These are phyloP conservation scores for Formica selysi DNA, from an alignment of 1,140 invertebrate genomes.

Conservation along the genomic window DNA sequence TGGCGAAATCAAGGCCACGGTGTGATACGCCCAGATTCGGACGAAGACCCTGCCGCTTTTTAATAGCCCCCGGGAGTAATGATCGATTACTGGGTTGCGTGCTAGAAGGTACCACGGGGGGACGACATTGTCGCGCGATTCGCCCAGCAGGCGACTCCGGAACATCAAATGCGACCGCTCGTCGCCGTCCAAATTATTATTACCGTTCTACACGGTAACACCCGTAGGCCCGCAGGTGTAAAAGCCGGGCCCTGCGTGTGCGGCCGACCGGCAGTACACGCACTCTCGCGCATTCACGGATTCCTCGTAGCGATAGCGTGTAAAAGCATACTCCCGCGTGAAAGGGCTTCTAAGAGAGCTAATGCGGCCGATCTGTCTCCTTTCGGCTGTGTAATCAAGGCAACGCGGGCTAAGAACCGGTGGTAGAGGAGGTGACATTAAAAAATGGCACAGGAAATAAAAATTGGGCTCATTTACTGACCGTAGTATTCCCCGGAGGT, in stretches of 20 bases:
- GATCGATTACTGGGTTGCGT: conserved; percentile 68
- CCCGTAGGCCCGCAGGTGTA: conserved; percentile 54
- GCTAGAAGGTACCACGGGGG: conserved; percentile 63
- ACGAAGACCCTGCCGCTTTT: conserved; percentile 58
- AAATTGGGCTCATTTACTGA: conserved; percentile 60
- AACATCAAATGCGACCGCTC: conserved; percentile 69
- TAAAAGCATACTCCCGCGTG: conserved; percentile 56
- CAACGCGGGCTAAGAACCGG: background rate
- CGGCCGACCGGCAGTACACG: conserved; percentile 33
- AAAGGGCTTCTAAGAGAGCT: conserved; percentile 54
- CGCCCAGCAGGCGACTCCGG: conserved; percentile 66
- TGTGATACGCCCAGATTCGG: conserved; percentile 19
- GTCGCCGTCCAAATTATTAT: conserved; percentile 71
- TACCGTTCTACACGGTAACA: conserved; percentile 63
- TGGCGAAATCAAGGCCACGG: conserved; percentile 53
- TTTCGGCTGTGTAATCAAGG: conserved; percentile 59
- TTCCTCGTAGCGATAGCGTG: conserved; percentile 57
- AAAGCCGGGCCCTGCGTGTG: conserved; percentile 24
- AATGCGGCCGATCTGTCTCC: conserved; percentile 46
- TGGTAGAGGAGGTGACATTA: conserved; percentile 45
- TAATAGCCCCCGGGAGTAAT: conserved; percentile 66
- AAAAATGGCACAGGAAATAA: conserved; percentile 51
- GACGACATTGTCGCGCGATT: conserved; percentile 72
- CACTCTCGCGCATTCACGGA: conserved; percentile 52
- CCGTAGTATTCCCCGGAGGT: conserved; percentile 50